A percentile compares a stretch with the other conserved stretches of the same genome.
These are phyloP conservation scores for Gavialis gangeticus DNA, from an alignment of 2,113 vertebrate species.

Conservation along the genomic window DNA sequence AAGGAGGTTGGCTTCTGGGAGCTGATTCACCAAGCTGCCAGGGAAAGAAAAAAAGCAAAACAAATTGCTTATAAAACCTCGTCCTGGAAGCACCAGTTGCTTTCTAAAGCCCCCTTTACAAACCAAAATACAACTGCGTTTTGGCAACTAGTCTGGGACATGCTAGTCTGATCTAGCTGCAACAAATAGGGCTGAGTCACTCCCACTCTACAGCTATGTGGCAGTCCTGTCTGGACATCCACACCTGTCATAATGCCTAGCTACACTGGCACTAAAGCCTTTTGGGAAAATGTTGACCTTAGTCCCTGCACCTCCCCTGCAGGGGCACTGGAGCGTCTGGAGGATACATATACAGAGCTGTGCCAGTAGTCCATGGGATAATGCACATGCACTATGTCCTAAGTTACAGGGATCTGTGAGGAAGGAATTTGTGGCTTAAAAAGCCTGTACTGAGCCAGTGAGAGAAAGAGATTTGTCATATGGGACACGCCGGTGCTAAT, in stretches of 20 bases:
- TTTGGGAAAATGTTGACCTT: neutral
- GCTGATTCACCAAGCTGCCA: constrained; percentile 77
- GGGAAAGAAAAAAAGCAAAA: neutral
- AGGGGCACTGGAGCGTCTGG: rapidly evolving
- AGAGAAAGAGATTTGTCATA: neutral
- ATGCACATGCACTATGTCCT: rapidly evolving
- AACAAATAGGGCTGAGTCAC: neutral
- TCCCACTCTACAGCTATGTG: neutral
- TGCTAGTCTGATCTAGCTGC: neutral
- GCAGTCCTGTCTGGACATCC: neutral
- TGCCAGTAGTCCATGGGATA: neutral
- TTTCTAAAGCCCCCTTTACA: neutral
- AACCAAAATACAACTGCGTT: neutral
- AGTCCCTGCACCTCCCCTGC: neutral
- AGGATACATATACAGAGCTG: neutral
- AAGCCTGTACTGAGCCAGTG: neutral
- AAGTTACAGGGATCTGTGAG: rapidly evolving
- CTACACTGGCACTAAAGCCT: neutral
- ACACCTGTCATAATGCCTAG: neutral
- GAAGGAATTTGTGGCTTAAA: neutral
- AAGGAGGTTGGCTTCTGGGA: constrained; percentile 80
- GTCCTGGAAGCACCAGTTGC: neutral
- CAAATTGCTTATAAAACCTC: neutral
- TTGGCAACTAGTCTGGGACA: neutral
- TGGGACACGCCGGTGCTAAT: neutral